Conservation (phyloP, 2,113 vertebrate genomes). For the Oncorhynchus nerka region DNA sequence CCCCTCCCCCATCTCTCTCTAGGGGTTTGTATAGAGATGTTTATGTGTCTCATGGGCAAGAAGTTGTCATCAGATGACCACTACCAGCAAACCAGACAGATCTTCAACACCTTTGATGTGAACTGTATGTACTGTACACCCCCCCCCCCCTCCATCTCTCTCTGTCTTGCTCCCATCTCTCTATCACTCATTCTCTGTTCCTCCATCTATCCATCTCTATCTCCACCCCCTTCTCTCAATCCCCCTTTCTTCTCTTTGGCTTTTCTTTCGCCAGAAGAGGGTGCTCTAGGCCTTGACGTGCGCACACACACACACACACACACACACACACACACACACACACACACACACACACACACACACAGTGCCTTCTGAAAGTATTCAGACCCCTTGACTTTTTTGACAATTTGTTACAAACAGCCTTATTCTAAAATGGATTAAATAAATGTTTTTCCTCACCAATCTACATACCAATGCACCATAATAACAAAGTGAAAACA, state of each 20-base stretch:
- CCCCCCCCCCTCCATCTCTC: background rate
- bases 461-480: too few relatives aligned
- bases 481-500: too few relatives aligned
- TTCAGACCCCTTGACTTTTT: too few relatives aligned
- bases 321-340: background rate
- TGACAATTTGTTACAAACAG: too few relatives aligned
- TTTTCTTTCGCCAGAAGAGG: background rate
- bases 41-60: constrained; percentile 62
- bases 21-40: constrained; percentile 57
- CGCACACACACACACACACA: background rate
- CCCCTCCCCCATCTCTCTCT: background rate
- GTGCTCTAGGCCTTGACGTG: too few relatives aligned
- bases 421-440: too few relatives aligned
- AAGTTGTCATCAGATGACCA: constrained; percentile 62
- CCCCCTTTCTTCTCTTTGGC: background rate
- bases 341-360: background rate
- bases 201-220: background rate
- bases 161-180: background rate
- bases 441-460: too few relatives aligned
- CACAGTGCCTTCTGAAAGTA: too few relatives aligned
- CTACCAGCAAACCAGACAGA: constrained; percentile 63
- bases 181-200: background rate
- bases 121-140: constrained; percentile 22
- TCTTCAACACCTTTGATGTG: constrained; percentile 72
- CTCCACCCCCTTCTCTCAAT: background rate